Percentiles rank a stretch among this genome's conserved stretches.
Evolutionary conservation across 2,888 invertebrate genomes (phyloP).

Genomic region (Microchrysa polita): DNA sequence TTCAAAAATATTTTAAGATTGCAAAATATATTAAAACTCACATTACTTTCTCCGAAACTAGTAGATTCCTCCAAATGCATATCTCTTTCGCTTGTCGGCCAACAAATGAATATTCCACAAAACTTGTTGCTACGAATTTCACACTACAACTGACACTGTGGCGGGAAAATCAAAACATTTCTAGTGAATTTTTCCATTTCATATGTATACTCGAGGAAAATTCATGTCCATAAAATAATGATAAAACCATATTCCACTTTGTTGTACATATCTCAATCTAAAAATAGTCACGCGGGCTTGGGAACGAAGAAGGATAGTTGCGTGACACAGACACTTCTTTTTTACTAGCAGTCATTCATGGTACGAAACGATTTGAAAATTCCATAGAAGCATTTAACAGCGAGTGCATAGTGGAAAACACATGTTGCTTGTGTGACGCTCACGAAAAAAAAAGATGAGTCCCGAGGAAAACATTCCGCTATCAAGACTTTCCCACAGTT

Average conservation of each 20-base stretch:
- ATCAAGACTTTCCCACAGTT: conserved; percentile 39
- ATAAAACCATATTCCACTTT: conserved; percentile 22
- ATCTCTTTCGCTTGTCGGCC: not conserved
- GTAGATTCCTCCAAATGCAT: conserved; percentile 21
- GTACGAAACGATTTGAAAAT: not conserved
- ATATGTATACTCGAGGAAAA: conserved; percentile 9
- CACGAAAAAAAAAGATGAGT: too few species aligned
- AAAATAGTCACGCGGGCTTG: conserved; percentile 20
- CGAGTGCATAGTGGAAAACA: conserved; percentile 20
- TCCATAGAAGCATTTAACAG: not conserved
- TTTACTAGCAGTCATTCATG: conserved; percentile 2
- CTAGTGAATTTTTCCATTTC: conserved; percentile 29
- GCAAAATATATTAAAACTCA: not conserved
- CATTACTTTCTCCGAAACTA: not conserved
- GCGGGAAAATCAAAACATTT: conserved; percentile 35
- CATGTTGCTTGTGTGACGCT: conserved; percentile 40
- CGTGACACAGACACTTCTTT: conserved; percentile 28
- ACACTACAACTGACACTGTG: conserved; percentile 30
- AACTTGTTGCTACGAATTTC: conserved; percentile 27
- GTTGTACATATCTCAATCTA: conserved; percentile 23
- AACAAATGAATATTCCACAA: not conserved
- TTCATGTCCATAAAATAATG: conserved; percentile 33
- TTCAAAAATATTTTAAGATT: not conserved
- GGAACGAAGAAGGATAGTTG: conserved; percentile 31
- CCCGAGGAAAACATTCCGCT: conserved; percentile 4